Base-by-base conservation (phyloP, 2,888 invertebrate species). In the Megamerina dolium region DNA sequence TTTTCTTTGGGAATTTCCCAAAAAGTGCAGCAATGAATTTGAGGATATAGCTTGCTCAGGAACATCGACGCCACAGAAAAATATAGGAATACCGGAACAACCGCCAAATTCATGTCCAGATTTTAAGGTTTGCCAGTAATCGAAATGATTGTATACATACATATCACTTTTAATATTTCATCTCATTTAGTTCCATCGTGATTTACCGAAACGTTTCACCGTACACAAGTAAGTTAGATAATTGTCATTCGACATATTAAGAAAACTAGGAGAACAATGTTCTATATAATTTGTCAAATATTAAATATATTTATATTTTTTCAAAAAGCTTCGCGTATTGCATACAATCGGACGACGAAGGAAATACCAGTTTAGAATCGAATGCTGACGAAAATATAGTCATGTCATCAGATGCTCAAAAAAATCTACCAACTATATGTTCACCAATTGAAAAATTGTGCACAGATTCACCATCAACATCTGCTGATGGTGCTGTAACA, bases 201-300 rank as follows among this genome's bases (percentile, higher is more conserved):
- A 52, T 30, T 30, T 54, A 19, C 55, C 54, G 29, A 61, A 55
- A 45, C 59, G 67, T 5, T 51, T 64, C 19, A 68, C 67, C 3
- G 56, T 68, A 4, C 68, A 67, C 55, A 67, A 61, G 67, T 67
- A 57, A 64, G 68, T 62, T 37, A 14, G 32, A 8, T n/a, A n/a
- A n/a, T n/a, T n/a, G n/a, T n/a, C n/a, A n/a, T n/a, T n/a, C n/a
- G n/a, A n/a, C n/a, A n/a, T n/a, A n/a, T n/a, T n/a, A n/a, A n/a
- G n/a, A n/a, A n/a, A n/a, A 27, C 27, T 27, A 3, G 27, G 3
- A 27, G 3, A 5, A 3, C 3, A 27, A 27, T n/a, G 10, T n/a
- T n/a, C 3, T 27, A 6, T 23, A 9, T 23, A 23, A 27, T 27
- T 27, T 27, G 10, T 27, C 27, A 27, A 27, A 4, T 27, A n/a